Evolutionary conservation across 2,113 vertebrate species (phyloP), one percentile per base, ranked within the genome.

Genomic region (Caranx melampygus): DNA sequence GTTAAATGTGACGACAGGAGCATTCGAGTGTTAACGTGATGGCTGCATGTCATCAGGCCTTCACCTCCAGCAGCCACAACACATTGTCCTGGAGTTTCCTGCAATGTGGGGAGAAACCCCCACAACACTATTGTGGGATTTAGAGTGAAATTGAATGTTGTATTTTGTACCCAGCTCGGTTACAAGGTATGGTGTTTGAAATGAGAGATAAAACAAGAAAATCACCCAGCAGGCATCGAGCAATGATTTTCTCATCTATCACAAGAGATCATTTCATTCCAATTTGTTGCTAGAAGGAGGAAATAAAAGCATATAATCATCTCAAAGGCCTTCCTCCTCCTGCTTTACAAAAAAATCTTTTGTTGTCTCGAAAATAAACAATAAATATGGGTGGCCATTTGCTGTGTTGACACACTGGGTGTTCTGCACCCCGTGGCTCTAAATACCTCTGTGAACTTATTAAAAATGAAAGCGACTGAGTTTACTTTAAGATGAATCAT

Each of bases 211-310:
- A 88, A 91, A 87, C 54, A 72, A 73, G 77, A 74, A 83, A 88
- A 85, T 88, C 62, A 61, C 73, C 91, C 79, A 76, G 79, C 83
- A 87, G 85, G 80, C 84, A 81, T 60, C 69, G 79, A 82, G 74
- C 86, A 81, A 71, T 78, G 63, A 79, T 83, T 85, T 86, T 67
- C 78, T 75, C 83, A 85, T 92, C 89, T 86, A 93, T 93, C 91
- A 45, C 67, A 68, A 90, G 89, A 85, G 78, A 94, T 88, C 84
- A 83, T 92, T 92, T 89, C 61, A 85, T 93, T 93, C 79, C 83
- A 79, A 90, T 92, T 91, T 90, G 88, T 89, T 62, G 86, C 83
- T 84, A 54, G 77, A 87, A 89, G 90, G 86, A 71, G 42, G 73
- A 82, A 88, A 89, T 87, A 86, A 90, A 89, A 80, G 79, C 73